Evolutionary conservation across 2,113 vertebrate genomes (phyloP).

Genomic region (Emydocephalus ijimae): DNA sequence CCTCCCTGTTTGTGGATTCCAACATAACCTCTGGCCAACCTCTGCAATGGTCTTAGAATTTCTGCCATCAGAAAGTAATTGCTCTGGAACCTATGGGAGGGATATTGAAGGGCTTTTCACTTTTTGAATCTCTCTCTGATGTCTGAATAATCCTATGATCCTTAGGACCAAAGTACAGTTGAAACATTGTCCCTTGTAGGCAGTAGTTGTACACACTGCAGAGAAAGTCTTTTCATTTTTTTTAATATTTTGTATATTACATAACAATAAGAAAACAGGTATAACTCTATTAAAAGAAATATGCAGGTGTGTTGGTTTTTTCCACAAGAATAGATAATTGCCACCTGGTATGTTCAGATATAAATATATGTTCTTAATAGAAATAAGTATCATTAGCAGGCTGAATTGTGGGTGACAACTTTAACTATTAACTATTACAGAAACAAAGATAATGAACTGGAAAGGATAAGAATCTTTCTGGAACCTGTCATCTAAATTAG

Average conservation of each 20-base stretch:
- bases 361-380: slow-evolving; percentile 20
- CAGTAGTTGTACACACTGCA: not conserved
- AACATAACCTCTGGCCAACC: not conserved
- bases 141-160: not conserved
- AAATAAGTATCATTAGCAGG: not conserved
- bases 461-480: not conserved
- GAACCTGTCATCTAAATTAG: not conserved
- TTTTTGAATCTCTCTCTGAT: not conserved
- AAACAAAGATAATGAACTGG: not conserved
- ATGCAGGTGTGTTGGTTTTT: slow-evolving; percentile 46
- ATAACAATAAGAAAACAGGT: slow-evolving; percentile 39
- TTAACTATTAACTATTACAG: not conserved
- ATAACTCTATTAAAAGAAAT: slow-evolving; percentile 55
- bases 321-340: slow-evolving; percentile 47
- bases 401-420: not conserved
- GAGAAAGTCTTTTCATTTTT: not conserved
- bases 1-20: not conserved
- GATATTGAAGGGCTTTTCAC: not conserved
- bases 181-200: not conserved
- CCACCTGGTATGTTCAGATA: slow-evolving; percentile 62
- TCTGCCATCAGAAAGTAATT: not conserved
- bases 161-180: not conserved
- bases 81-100: not conserved
- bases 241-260: slow-evolving; percentile 40
- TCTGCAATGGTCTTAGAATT: not conserved